Evolutionary conservation across 2,888 invertebrate genomes (phyloP).

Genomic region (Pegoplata infirma): DNA sequence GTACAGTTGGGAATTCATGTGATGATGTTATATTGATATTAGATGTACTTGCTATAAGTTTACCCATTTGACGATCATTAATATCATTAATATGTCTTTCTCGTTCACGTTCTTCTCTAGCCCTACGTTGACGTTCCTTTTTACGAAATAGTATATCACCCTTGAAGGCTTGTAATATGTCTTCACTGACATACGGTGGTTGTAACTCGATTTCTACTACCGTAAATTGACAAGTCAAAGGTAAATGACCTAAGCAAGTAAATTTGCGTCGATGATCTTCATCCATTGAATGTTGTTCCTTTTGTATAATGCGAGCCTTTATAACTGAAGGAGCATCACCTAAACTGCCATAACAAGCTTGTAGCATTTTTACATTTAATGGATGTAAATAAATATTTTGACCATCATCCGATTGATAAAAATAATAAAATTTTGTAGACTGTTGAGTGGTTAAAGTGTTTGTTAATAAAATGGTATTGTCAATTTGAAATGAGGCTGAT

Average conservation of each 20-base stretch:
- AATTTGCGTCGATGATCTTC: slow-evolving; percentile 88
- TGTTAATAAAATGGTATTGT: background rate
- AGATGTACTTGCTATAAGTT: slow-evolving; percentile 81
- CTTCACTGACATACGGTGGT: slow-evolving; percentile 84
- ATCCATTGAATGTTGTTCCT: slow-evolving; percentile 90
- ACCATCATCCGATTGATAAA: slow-evolving; percentile 88
- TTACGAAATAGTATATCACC: slow-evolving; percentile 87
- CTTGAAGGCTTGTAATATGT: slow-evolving; percentile 84
- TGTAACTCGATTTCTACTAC: slow-evolving; percentile 91
- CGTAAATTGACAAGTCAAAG: slow-evolving; percentile 93
- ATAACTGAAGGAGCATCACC: slow-evolving; percentile 87
- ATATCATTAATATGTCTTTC: slow-evolving; percentile 87
- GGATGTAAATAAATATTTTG: slow-evolving; percentile 95
- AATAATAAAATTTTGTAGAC: slow-evolving; percentile 79
- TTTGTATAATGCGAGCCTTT: slow-evolving; percentile 89
- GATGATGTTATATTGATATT: slow-evolving; percentile 81
- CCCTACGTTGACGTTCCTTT: slow-evolving; percentile 83
- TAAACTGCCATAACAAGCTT: slow-evolving; percentile 90
- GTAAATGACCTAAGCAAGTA: slow-evolving; percentile 90
- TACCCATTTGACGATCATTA: slow-evolving; percentile 85
- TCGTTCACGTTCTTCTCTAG: slow-evolving; percentile 87
- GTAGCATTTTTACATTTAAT: slow-evolving; percentile 92
- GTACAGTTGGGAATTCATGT: slow-evolving; percentile 81
- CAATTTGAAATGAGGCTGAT: background rate
- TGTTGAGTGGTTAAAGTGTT: slow-evolving; percentile 70